Evolutionary conservation across 2,888 invertebrate species (phyloP), one percentile per base, ranked within the genome.

Genomic region (Drosophila peninsularis): DNA sequence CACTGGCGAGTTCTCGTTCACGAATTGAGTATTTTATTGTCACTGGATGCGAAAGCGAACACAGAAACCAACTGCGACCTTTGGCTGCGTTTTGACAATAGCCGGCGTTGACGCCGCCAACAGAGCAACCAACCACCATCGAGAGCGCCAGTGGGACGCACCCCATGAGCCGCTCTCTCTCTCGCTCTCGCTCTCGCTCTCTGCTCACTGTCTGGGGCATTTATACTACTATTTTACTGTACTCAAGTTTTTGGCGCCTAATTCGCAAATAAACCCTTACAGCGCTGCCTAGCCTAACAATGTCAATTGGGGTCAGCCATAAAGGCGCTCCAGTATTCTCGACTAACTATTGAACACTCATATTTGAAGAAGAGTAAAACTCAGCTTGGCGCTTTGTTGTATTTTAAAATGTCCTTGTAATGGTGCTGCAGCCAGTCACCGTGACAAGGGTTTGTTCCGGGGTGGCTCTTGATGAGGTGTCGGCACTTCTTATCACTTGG

Each of bases 401-500:
- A 45, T 41, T 47, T 53, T 30, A 19, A 57, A 57, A 56, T 64
- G 57, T 52, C 34, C 58, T 24, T 56, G n/a, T 55, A 21, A 41
- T 42, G 57, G 11, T 34, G 50, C 44, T 27, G 36, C 55, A 58
- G 63, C 27, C 44, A 52, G 32, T 32, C 21, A n/a, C 27, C 19
- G 36, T 71, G 73, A 78, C 66, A 49, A 58, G 39, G 52, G 55
- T 42, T 47, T 63, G 52, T 78, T 74, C 75, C 79, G 79, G 79
- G 79, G 75, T 78, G 79, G 68, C 62, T 74, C 56, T 78, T 75
- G 79, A 78, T 68, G 54, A 66, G 75, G 62, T 71, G 80, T 71
- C 50, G 64, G 50, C 63, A 53, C 74, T 71, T 64, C 79, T 90
- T 90, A 90, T 89, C 88, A 78, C 71, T 80, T 86, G 75, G 68